phyloP scores from a whole-genome alignment of 1,140 invertebrate genomes.

The Drosophila tropicalis region DNA sequence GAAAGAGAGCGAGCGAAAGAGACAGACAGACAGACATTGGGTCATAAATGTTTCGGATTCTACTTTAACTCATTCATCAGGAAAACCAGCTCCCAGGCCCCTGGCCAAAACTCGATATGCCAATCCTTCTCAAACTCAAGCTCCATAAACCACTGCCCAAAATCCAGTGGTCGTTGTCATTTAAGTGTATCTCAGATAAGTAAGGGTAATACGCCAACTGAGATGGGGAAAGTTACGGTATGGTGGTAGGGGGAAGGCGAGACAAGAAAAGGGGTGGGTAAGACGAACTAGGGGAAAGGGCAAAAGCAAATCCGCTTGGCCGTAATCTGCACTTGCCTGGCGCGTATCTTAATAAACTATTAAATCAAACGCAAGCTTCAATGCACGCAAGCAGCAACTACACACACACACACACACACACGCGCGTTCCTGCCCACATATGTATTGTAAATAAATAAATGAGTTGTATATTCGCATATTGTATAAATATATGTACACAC shows the following conservation, averaged over 20 bases:
- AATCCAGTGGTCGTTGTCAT: constrained; percentile 77
- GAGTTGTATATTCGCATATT: constrained; percentile 75
- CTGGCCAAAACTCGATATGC: constrained; percentile 67
- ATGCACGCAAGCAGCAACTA: constrained; percentile 60
- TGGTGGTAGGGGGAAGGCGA: neutral
- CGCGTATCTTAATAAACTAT: constrained; percentile 81
- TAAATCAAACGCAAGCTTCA: constrained; percentile 78
- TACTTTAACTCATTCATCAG: constrained; percentile 10
- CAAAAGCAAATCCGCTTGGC: constrained; percentile 64
- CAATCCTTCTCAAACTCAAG: constrained; percentile 48
- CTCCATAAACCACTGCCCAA: constrained; percentile 77
- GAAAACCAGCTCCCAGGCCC: neutral
- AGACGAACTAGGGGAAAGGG: constrained; percentile 30
- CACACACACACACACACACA: constrained; percentile 11
- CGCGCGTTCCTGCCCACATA: constrained; percentile 14
- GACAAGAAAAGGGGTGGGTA: neutral
- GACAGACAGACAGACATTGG: neutral
- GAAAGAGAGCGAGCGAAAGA: too few relatives aligned
- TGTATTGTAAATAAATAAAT: constrained; percentile 76
- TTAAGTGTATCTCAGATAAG: constrained; percentile 58
- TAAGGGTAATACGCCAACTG: constrained; percentile 19
- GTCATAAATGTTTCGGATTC: constrained; percentile 1
- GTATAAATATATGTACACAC: constrained; percentile 20
- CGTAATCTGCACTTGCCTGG: constrained; percentile 74
- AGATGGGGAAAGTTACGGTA: neutral